Percentiles rank a stretch among this genome's conserved stretches.
Evolutionary conservation across 2,888 invertebrate species (phyloP).

Genomic region (Selenia dentaria): DNA sequence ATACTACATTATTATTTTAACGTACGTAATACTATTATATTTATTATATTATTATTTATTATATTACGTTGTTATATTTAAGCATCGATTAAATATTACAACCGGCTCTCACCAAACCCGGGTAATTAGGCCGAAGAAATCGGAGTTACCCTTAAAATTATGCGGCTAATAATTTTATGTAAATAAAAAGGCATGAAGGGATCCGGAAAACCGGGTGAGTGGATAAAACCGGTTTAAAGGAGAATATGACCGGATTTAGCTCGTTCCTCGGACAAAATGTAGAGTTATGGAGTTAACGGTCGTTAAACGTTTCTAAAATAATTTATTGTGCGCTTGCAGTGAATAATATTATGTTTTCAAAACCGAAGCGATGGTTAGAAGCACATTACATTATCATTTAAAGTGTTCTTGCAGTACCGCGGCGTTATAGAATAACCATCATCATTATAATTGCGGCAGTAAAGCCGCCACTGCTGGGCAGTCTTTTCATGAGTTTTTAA

Average conservation of each 20-base stretch:
- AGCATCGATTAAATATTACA: constrained; percentile 14
- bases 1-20: no score
- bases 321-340: constrained; percentile 15
- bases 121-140: constrained; percentile 36
- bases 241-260: constrained; percentile 12
- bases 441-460: no score
- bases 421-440: no score
- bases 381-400: no score
- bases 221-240: constrained; percentile 5
- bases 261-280: constrained; percentile 17
- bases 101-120: constrained; percentile 10
- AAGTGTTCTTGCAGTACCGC: no score
- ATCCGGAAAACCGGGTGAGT: constrained; percentile 27
- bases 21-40: no score
- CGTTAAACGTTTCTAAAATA: constrained; percentile 19
- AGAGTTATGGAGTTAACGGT: constrained; percentile 16
- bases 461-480: no score
- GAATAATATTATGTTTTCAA: no score
- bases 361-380: no score
- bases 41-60: no score
- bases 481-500: no score
- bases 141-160: constrained; percentile 31
- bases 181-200: constrained; percentile 25
- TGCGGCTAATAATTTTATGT: constrained; percentile 37
- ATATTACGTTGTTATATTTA: no score